A percentile compares a stretch with the other conserved stretches of the same genome.
These are phyloP conservation scores for Drosophila erecta DNA, from an alignment of 1,140 invertebrate species.

Conservation along the genomic window DNA sequence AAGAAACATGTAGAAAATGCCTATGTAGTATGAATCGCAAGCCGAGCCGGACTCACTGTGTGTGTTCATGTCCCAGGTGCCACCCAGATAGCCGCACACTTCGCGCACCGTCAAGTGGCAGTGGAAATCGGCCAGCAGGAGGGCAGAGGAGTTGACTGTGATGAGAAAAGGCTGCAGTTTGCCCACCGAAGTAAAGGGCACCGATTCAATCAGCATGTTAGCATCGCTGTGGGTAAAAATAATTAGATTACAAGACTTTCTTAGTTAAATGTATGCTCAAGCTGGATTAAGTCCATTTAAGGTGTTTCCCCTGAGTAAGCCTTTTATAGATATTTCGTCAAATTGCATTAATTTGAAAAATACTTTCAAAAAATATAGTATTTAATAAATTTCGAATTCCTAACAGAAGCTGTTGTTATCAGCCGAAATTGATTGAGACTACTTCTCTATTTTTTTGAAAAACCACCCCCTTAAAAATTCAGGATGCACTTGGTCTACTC, in stretches of 20 bases:
- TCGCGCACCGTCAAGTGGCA: slow-evolving; percentile 96
- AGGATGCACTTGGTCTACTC: slow-evolving; percentile 71
- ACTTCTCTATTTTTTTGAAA: not conserved
- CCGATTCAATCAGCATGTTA: slow-evolving; percentile 94
- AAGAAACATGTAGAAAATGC: slow-evolving; percentile 27
- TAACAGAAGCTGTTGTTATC: too few relatives aligned
- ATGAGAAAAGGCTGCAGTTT: slow-evolving; percentile 97
- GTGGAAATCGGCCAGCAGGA: slow-evolving; percentile 96
- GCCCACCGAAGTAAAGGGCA: slow-evolving; percentile 93
- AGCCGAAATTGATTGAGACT: too few relatives aligned
- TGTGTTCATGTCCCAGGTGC: slow-evolving; percentile 96
- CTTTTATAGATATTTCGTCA: too few relatives aligned
- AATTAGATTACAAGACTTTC: not conserved
- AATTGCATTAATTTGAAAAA: too few relatives aligned
- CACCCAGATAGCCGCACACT: slow-evolving; percentile 97
- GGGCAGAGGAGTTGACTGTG: slow-evolving; percentile 94
- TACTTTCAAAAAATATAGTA: too few relatives aligned
- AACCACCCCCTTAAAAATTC: not conserved
- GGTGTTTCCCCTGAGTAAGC: too few relatives aligned
- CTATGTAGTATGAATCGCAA: not conserved
- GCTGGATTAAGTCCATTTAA: too few relatives aligned
- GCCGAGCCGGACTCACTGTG: slow-evolving; percentile 90
- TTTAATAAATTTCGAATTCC: too few relatives aligned
- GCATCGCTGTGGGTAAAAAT: slow-evolving; percentile 88
- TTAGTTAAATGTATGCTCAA: too few relatives aligned